Base-by-base conservation (phyloP, 2,797 vertebrate species). In the Pseudopleuronectes americanus region DNA sequence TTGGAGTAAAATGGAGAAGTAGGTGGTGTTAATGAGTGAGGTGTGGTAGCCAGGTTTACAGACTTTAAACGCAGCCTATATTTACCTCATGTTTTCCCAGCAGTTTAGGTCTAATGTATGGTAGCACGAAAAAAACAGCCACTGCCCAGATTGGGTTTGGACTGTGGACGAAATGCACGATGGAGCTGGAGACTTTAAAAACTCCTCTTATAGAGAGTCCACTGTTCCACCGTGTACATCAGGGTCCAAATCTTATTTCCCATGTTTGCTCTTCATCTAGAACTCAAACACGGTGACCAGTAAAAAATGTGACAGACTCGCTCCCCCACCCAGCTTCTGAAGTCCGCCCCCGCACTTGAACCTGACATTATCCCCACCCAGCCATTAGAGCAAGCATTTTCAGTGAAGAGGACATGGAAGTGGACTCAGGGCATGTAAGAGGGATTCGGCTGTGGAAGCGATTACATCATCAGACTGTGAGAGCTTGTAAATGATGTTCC, bases 401-500 rank as follows among this genome's bases (percentile, higher is more conserved):
- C 63, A 74, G 73, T 53, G 60, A 61, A 33, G 67, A 75, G 62
- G 64, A 28, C 70, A 56, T 19, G 68, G 63, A 23, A 60, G 33
- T 55, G 63, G 64, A 58, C 41, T 41, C 62, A 41, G 41, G 65
- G 62, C 75, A 62, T 77, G 38, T 61, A 31, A 66, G 48, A 68
- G 53, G 74, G 64, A 53, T 76, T 69, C 71, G 48, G 4, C 22
- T 75, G 48, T 69, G 55, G 47, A 71, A 56, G 59, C 41, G 24
- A 17, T 84, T 79, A 79, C 70, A 79, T 87, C 86, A 87, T 68
- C 63, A 47, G 58, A 66, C 52, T 14, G 53, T 22, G 36, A 24
- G 65, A 53, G 55, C 67, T 55, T 71, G 65, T 75, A 51, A 68
- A 73, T 19, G 31, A 24, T 31, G 54, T 6, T 60, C 7, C 24